Evolutionary conservation across 2,888 invertebrate genomes (phyloP), one percentile per base, ranked within the genome.

Genomic region (Yponomeuta malinellus): DNA sequence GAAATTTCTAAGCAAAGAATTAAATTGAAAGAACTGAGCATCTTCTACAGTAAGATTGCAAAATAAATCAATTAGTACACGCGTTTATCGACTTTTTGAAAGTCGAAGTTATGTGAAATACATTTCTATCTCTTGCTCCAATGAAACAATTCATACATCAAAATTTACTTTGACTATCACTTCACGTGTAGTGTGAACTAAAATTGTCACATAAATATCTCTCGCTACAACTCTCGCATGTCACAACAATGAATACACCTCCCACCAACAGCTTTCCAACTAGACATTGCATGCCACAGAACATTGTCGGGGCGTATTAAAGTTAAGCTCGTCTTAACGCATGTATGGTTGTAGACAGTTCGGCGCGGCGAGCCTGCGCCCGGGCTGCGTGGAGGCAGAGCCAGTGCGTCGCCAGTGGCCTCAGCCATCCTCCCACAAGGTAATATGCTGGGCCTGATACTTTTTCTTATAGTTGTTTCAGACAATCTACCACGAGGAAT

Each of bases 351-450:
- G 95, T 95, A 96, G 95, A 96, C 95, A 96, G 95, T 95, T 95
- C 95, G 95, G 94, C 95, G 95, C 95, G 95, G 95, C 95, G 95
- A 95, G 94, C 95, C 95, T 95, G 95, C 93, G 90, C 85, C 86
- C 95, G 95, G 94, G 95, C 95, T 94, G 95, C 95, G 95, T 96
- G 95, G 95, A 95, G 95, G 94, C 95, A 96, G 94, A 95, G 95
- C 93, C 95, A 95, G 93, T 95, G 95, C 93, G 95, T 96, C 94
- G 94, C 95, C 93, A 95, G 95, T 90, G 95, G 95, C 75, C 88
- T 92, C 90, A 90, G 88, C 83, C 91, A 90, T 84, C 87, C 88
- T 86, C 84, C 89, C 86, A 84, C 92, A 77, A 91, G 92, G 92
- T 91, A 74, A 63, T 67, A 6, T 23, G 23, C 63, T 31, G 33